Base-by-base conservation (phyloP, 2,888 invertebrate species). In the Pammene fasciana region DNA sequence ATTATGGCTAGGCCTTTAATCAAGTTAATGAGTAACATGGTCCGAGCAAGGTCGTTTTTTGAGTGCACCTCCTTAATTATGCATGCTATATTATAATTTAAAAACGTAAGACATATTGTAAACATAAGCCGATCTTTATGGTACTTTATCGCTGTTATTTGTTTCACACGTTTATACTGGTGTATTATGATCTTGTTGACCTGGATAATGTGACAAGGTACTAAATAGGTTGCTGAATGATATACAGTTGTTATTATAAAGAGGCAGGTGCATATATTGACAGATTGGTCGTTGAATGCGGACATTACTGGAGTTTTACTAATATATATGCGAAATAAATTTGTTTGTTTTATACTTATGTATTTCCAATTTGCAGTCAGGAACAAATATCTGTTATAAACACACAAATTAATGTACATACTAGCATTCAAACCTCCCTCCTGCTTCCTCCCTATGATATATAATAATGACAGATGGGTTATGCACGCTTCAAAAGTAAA, bases 71-170 rank as follows among this genome's bases (percentile, higher is more conserved):
- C 57, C 36, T 68, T 45, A 5, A 59, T 62, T 52, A 62, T 61
- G 48, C 61, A 61, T 68, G 56, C 56, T 68, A 57, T 36, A 56
- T 57, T 48, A 43, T 68, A 68, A 68, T 68, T 68, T 36, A 46
- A 41, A 56, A 48, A 48, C 43, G 52, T 62, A 26, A 26, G 4
- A 50, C 56, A 26, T 46, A 38, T 57, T 52, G 57, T 14, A 36
- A 11, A 50, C 61, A 50, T 13, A 14, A 36, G n/a, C 45, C 8
- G 26, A 61, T 10, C 13, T 9, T 43, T 50, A 34, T 61, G 11
- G 50, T 18, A 61, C 50, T 16, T 16, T 61, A 13, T 50, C 50
- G 48, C 50, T 38, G 38, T 48, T 9, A 43, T 38, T 43, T 57
- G 41, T n/a, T 45, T 43, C 43, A 43, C n/a, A 18, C 16, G 8